These are phyloP conservation scores for Tetramorium alpestre DNA, from an alignment of 1,140 invertebrate species.

Conservation along the genomic window DNA sequence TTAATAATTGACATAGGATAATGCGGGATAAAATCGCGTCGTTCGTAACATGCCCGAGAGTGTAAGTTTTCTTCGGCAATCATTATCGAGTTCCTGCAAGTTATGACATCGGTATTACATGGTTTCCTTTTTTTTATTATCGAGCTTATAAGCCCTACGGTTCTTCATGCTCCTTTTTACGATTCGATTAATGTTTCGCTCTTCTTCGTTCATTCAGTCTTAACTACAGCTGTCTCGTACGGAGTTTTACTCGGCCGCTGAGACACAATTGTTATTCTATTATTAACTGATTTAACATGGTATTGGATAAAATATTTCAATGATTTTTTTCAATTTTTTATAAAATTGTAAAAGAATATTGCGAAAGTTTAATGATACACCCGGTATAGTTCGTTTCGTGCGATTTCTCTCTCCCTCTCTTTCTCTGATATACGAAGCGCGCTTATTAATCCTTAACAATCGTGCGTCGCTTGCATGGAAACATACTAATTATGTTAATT, in stretches of 20 bases:
- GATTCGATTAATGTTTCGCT: neutral
- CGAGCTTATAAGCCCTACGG: neutral
- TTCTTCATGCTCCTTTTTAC: neutral
- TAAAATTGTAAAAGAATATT: neutral
- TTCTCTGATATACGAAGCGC: neutral
- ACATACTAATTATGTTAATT: slow-evolving; percentile 47
- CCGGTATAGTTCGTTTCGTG: slow-evolving; percentile 22
- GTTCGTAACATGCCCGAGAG: neutral
- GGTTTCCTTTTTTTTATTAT: neutral
- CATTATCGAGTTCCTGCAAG: slow-evolving; percentile 9
- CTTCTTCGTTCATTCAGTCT: neutral
- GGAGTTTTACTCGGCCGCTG: neutral
- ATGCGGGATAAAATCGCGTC: slow-evolving; percentile 45
- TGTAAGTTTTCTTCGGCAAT: slow-evolving; percentile 5
- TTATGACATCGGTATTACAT: neutral
- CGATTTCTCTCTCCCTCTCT: neutral
- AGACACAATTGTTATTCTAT: neutral
- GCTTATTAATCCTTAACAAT: slow-evolving; percentile 45
- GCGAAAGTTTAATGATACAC: neutral
- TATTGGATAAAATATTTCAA: neutral
- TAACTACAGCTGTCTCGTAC: neutral
- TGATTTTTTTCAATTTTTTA: neutral
- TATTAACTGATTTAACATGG: neutral
- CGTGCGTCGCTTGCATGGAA: neutral
- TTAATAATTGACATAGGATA: slow-evolving; percentile 54